These are phyloP conservation scores for Eristalinus sepulchralis DNA, from an alignment of 2,888 invertebrate genomes.

Conservation along the genomic window DNA sequence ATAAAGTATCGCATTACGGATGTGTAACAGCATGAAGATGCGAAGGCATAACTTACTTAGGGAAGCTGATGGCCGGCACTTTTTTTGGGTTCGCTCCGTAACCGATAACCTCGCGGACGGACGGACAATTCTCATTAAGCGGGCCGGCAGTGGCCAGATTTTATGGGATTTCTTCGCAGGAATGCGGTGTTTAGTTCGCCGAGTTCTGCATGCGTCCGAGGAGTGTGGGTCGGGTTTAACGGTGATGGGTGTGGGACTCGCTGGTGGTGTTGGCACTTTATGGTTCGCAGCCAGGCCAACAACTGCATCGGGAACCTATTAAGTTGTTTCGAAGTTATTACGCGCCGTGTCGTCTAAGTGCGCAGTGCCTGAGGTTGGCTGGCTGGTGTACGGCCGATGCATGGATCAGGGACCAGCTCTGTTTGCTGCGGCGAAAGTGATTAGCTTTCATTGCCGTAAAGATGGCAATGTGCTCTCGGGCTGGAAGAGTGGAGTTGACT, in stretches of 20 bases:
- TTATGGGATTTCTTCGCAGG: constrained; percentile 70
- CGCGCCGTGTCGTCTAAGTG: background rate
- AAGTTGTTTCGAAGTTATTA: background rate
- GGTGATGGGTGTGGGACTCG: constrained; percentile 42
- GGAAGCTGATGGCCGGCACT: constrained; percentile 1
- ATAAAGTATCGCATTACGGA: constrained; percentile 72
- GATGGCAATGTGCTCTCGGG: background rate
- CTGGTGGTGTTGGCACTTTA: constrained; percentile 44
- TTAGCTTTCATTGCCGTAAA: background rate
- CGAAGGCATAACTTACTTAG: constrained; percentile 66
- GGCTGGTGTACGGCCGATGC: background rate
- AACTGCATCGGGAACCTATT: background rate
- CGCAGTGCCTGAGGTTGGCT: background rate
- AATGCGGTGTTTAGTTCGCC: constrained; percentile 49
- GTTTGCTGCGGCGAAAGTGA: background rate
- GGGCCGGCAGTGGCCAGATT: constrained; percentile 46
- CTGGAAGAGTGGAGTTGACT: background rate
- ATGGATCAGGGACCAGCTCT: background rate
- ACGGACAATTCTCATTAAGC: constrained; percentile 60
- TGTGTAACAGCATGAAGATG: constrained; percentile 71
- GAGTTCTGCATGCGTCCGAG: constrained; percentile 47
- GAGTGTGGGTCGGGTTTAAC: constrained; percentile 62
- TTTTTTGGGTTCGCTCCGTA: constrained; percentile 24
- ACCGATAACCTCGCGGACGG: constrained; percentile 33
- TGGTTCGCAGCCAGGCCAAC: background rate